These are phyloP conservation scores for Falco berigora DNA, from an alignment of 2,797 vertebrate species.

Conservation along the genomic window DNA sequence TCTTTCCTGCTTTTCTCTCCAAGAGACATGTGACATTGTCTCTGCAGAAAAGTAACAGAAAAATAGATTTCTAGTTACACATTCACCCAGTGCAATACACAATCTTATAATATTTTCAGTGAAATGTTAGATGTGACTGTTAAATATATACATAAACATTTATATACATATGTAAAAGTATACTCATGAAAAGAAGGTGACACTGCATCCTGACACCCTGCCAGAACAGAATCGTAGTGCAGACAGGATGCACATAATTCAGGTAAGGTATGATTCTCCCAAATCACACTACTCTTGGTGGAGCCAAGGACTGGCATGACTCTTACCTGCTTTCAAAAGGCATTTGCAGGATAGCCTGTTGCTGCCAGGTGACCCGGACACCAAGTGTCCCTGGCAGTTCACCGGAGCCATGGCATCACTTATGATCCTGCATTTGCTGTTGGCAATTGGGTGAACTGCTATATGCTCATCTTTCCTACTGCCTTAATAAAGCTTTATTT, in stretches of 20 bases:
- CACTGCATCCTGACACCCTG: not conserved
- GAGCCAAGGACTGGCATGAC: not conserved
- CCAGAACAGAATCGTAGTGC: not conserved
- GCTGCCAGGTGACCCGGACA: not conserved
- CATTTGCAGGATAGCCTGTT: not conserved
- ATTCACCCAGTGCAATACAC: not conserved
- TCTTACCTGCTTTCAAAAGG: not conserved
- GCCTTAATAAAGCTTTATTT: not conserved
- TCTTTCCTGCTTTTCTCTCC: not conserved
- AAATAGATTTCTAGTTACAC: not conserved
- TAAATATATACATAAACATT: not conserved
- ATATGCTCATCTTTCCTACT: not conserved
- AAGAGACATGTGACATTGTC: not conserved
- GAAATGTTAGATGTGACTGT: not conserved
- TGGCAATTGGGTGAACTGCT: fast-evolving
- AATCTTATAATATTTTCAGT: not conserved
- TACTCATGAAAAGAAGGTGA: not conserved
- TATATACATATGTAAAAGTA: not conserved
- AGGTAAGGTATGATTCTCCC: not conserved
- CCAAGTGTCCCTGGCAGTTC: not conserved
- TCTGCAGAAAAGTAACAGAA: not conserved
- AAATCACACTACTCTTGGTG: not conserved
- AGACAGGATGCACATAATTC: not conserved
- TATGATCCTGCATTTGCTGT: not conserved
- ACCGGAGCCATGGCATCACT: fast-evolving